These are phyloP conservation scores for Hoplodrina ambigua DNA, from an alignment of 2,888 invertebrate species.

Conservation along the genomic window DNA sequence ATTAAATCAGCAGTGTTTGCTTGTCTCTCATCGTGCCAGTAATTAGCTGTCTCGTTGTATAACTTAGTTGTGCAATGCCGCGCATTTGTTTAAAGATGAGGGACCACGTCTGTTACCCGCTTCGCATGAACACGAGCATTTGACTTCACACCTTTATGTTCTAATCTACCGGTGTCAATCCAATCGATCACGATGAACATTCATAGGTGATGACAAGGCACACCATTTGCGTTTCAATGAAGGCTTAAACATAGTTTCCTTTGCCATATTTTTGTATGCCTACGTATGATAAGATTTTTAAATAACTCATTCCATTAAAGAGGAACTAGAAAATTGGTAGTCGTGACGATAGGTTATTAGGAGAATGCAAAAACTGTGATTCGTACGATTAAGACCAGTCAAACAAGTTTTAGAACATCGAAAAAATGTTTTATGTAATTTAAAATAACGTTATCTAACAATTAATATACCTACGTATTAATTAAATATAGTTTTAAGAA, in stretches of 20 bases:
- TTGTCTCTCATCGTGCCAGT: slow-evolving; percentile 62
- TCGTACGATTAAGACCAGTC: slow-evolving; percentile 90
- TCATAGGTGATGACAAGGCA: slow-evolving; percentile 26
- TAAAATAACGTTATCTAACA: slow-evolving; percentile 81
- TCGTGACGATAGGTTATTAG: slow-evolving; percentile 87
- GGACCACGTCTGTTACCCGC: slow-evolving; percentile 52
- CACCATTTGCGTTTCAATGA: slow-evolving; percentile 54
- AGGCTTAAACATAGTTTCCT: slow-evolving; percentile 67
- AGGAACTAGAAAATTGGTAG: slow-evolving; percentile 84
- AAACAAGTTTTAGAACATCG: slow-evolving; percentile 90
- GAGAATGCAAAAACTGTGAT: slow-evolving; percentile 90
- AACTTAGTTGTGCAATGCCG: slow-evolving; percentile 40
- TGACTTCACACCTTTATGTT: slow-evolving; percentile 32
- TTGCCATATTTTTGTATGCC: slow-evolving; percentile 85
- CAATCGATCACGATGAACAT: slow-evolving; percentile 35
- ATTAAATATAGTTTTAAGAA: slow-evolving; percentile 88
- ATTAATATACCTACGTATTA: slow-evolving; percentile 85
- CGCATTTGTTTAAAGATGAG: slow-evolving; percentile 61
- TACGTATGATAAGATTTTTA: slow-evolving; percentile 75
- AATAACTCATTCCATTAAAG: slow-evolving; percentile 85
- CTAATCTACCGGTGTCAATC: slow-evolving; percentile 22
- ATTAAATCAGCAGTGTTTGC: slow-evolving; percentile 23
- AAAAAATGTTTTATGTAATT: slow-evolving; percentile 87
- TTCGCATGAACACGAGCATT: slow-evolving; percentile 50
- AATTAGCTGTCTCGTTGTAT: slow-evolving; percentile 35